Conservation (phyloP, 2,888 invertebrate genomes). For the Euspilapteryx auroguttella region DNA sequence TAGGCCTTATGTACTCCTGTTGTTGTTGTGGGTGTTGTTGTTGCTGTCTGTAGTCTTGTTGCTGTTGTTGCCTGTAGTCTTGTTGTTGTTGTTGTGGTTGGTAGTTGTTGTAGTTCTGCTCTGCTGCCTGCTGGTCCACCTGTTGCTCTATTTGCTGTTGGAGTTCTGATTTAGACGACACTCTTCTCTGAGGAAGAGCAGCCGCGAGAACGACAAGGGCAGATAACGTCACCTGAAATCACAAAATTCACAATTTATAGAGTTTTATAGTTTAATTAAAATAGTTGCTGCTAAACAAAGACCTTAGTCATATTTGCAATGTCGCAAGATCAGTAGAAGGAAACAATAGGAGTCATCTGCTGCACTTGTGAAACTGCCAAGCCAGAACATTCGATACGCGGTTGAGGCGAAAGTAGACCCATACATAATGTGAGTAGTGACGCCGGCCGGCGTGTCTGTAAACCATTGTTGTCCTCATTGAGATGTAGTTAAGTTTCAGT, state of each 20-base stretch:
- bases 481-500: too few relatives aligned
- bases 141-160: constrained; percentile 9
- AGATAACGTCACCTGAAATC: constrained; percentile 36
- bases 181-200: constrained; percentile 47
- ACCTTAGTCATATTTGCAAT: constrained; percentile 52
- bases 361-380: constrained; percentile 39
- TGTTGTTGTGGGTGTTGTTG: constrained; percentile 12
- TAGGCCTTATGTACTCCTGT: constrained; percentile 43
- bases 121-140: constrained; percentile 33
- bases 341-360: constrained; percentile 39
- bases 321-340: constrained; percentile 48
- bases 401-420: constrained; percentile 51
- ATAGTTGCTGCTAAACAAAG: too few relatives aligned
- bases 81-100: constrained; percentile 31
- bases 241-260: too few relatives aligned
- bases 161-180: constrained; percentile 26
- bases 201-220: constrained; percentile 33
- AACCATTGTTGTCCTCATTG: too few relatives aligned
- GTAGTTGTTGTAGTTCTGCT: constrained; percentile 40
- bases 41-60: constrained; percentile 9
- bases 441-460: too few relatives aligned
- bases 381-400: constrained; percentile 37
- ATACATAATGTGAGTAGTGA: constrained; percentile 31
- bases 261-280: too few relatives aligned
- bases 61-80: constrained; percentile 16